These are phyloP conservation scores for Drosophila fulvimacula DNA, from an alignment of 2,888 invertebrate species.

Conservation along the genomic window DNA sequence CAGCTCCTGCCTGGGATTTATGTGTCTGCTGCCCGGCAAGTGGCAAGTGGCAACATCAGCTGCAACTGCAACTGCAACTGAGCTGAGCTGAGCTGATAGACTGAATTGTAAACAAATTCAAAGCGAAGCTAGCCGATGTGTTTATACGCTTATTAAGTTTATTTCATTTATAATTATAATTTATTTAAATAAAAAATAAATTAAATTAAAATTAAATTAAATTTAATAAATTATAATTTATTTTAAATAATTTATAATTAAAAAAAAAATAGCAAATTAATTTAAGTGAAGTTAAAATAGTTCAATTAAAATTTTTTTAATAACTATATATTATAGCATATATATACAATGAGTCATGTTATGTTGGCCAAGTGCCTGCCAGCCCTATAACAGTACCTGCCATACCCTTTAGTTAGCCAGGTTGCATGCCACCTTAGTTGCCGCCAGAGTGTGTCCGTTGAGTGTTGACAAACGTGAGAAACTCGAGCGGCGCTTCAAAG, in stretches of 20 bases:
- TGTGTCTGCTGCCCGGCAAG: constrained; percentile 57
- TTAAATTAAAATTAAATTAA: too few relatives aligned
- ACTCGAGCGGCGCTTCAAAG: constrained; percentile 71
- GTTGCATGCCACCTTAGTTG: constrained; percentile 15
- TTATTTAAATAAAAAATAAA: too few relatives aligned
- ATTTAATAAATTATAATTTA: too few relatives aligned
- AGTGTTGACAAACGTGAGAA: constrained; percentile 75
- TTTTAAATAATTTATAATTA: too few relatives aligned
- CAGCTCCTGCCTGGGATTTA: constrained; percentile 48
- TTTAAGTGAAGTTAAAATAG: neutral
- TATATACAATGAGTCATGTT: neutral
- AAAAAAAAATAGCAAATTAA: too few relatives aligned
- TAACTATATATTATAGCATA: neutral
- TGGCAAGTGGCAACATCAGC: constrained; percentile 47
- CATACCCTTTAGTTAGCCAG: constrained; percentile 3
- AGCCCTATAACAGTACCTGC: constrained; percentile 23
- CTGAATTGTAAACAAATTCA: constrained; percentile 29
- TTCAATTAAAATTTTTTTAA: neutral
- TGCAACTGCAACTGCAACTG: constrained; percentile 1
- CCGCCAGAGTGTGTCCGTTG: constrained; percentile 12
- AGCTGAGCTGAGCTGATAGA: constrained; percentile 35
- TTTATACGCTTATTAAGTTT: constrained; percentile 13
- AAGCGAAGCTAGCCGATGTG: constrained; percentile 2
- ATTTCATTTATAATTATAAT: neutral
- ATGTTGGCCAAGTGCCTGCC: neutral